Percentiles rank a stretch among this genome's conserved stretches.
These are phyloP conservation scores for Brachycybe producta DNA, from an alignment of 2,888 invertebrate species.

Conservation along the genomic window DNA sequence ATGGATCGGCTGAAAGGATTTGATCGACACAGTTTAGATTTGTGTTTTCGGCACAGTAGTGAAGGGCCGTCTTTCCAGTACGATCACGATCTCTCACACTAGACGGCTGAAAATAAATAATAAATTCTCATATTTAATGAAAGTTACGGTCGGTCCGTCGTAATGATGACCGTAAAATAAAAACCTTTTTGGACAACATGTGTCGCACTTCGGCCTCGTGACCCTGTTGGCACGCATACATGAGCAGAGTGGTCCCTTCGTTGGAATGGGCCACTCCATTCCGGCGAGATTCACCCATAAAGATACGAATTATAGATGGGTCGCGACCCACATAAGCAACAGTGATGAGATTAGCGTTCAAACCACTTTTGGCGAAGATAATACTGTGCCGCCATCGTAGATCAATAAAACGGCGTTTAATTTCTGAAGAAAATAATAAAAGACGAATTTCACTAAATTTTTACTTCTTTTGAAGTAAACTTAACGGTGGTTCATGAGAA, in stretches of 20 bases:
- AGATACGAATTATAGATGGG: no score
- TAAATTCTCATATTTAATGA: neutral
- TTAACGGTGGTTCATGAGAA: no score
- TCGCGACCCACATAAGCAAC: no score
- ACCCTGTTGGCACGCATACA: conserved; percentile 84
- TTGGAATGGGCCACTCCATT: conserved; percentile 6
- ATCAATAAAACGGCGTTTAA: no score
- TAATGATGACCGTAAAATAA: conserved; percentile 28
- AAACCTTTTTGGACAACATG: conserved; percentile 62
- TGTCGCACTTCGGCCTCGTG: conserved; percentile 61
- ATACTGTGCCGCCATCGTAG: no score
- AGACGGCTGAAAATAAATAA: conserved; percentile 27
- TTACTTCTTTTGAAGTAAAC: no score
- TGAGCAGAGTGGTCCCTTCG: conserved; percentile 66
- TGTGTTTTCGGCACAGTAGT: conserved; percentile 69
- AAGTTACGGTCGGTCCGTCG: neutral
- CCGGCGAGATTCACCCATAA: conserved; percentile 17
- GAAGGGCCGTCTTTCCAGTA: conserved; percentile 72
- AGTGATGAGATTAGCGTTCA: no score
- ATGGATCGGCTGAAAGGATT: conserved; percentile 66
- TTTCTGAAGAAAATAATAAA: no score
- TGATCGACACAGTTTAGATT: conserved; percentile 52
- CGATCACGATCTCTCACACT: conserved; percentile 60
- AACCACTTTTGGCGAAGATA: no score
- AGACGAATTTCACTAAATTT: no score